Base-by-base conservation (phyloP, 2,113 vertebrate species). In the Corvus cornix region DNA sequence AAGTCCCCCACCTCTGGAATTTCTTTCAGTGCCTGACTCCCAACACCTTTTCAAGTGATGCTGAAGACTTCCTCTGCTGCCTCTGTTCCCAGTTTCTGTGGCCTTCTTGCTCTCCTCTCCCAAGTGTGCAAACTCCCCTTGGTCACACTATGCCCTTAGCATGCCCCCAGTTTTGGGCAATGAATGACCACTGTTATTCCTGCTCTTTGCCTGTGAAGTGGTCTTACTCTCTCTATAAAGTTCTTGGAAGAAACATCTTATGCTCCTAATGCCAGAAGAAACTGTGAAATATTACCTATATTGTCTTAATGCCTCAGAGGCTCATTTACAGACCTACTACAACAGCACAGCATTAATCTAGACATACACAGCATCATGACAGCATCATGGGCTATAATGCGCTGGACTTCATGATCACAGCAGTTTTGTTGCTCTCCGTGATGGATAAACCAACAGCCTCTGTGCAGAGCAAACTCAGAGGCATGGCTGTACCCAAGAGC, bases 401-500 rank as follows among this genome's bases (percentile, higher is more conserved):
- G 33, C 59, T 76, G 31, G 51, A 33, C 63, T 85, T 74, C 1
- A 14, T 8, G 3, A 83, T 53, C 9, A 20, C 56, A 81, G 74
- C 69, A 49, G 18, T 75, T 73, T 37, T 19, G 52, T 27, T 3
- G 0, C 19, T 80, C 48, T 79, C 56, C 46, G 16, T 56, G 48
- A 39, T n/a, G 4, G 27, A 30, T 19, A 81, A 85, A 55, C 41
- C 55, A 82, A 8, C 20, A 52, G 24, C 27, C 19, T 72, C 64
- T n/a, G 11, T 3, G 10, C 2, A 15, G 69, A 87, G 73, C 24
- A 35, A 84, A 46, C 35, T n/a, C 4, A 2, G 64, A 80, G 63
- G 27, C 2, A 10, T 24, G 39, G 48, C 13, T 2, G 1, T 48
- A 55, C 7, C 35, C 13, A 0, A 2, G 24, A 82, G 27, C 5